These are phyloP conservation scores for Cyprinodon brontotheroides DNA, from an alignment of 2,113 vertebrate species.

Conservation along the genomic window DNA sequence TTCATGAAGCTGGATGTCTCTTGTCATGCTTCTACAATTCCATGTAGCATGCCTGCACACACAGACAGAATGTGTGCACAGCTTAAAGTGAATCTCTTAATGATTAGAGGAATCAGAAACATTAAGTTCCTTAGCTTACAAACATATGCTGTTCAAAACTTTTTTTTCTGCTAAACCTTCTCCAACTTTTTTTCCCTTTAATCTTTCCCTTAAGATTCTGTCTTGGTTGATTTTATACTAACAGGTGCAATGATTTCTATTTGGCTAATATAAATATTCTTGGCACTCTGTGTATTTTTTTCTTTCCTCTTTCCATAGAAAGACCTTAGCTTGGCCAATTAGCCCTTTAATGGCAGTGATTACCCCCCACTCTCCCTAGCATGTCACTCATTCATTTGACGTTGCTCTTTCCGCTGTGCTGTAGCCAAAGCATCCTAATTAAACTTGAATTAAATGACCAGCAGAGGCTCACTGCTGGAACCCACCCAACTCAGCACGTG, in stretches of 20 bases:
- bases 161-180: neutral
- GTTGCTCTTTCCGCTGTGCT: conserved; percentile 51
- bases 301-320: conserved; percentile 38
- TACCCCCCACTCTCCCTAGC: conserved; percentile 46
- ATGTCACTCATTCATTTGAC: conserved; percentile 65
- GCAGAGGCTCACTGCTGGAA: conserved; percentile 37
- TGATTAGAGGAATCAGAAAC: neutral
- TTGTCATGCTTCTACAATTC: neutral
- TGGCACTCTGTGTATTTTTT: conserved; percentile 19
- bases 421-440: conserved; percentile 63
- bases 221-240: conserved; percentile 14
- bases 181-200: neutral
- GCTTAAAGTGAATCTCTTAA: neutral
- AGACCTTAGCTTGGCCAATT: conserved; percentile 70
- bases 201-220: neutral
- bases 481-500: conserved; percentile 43
- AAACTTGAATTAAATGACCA: conserved; percentile 67
- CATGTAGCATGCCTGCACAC: neutral
- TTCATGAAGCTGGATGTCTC: neutral
- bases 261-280: neutral
- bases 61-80: neutral
- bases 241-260: conserved; percentile 14
- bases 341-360: conserved; percentile 66
- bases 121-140: conserved; percentile 19
- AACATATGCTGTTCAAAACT: neutral